Evolutionary conservation across 1,140 invertebrate species (phyloP), one percentile per base, ranked within the genome.

Genomic region (Drosophila pachea): DNA sequence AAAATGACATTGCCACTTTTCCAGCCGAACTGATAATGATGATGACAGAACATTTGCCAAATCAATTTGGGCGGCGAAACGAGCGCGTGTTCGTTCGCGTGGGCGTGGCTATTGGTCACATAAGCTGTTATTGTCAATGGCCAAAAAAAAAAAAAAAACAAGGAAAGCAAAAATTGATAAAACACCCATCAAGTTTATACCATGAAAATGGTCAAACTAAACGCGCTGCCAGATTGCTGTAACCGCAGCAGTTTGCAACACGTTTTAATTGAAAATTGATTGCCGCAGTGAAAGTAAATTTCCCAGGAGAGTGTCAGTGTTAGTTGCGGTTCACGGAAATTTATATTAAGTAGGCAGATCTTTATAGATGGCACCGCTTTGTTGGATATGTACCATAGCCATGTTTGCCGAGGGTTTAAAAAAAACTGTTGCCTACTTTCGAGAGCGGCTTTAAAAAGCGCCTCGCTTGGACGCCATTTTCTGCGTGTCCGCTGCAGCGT

Each of bases 1-100:
- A 55, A 65, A 76, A 62, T 56, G 76, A 75, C 76, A 68, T 61
- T 61, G 65, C 60, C 73, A 75, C 40, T 66, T 71, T 67, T 55
- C 35, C 56, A 40, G 42, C 36, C 16, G 55, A 64, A 8, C 68
- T 78, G 79, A 73, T 83, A 84, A 83, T 79, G 78, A 65, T 84
- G 73, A 83, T 84, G 77, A 40, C 68, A 59, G 62, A 61, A 70
- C 72, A 78, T 68, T 84, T 78, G 59, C 65, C 73, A 76, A 83
- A 83, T 84, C 78, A 83, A 83, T 83, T 78, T 73, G 35, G 68
- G 40, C 65, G 55, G 67, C 64, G 68, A 22, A 22, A 22, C 22
- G 22, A 42, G 49, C 35, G 59, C 16, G 45, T 45, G 61, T 33
- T 36, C 22, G 14, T 14, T 16, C 22, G 16, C 32, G 53, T 47